phyloP scores from a whole-genome alignment of 2,888 invertebrate species.

The Drosophila helvetica region DNA sequence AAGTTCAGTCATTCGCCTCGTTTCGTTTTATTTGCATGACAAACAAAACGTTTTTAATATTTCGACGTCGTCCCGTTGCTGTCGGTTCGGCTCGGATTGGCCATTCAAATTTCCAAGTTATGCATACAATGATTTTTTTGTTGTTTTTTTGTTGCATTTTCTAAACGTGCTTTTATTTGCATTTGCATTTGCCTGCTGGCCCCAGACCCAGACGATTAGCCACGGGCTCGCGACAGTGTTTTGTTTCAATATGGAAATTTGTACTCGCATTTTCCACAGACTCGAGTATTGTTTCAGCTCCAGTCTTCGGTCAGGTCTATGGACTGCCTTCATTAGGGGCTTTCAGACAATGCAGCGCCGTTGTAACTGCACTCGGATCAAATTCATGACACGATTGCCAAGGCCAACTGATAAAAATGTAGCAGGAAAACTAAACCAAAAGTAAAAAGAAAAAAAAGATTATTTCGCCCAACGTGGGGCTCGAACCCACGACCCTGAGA shows the following conservation, averaged over 20 bases:
- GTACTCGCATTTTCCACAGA: slow-evolving; percentile 21
- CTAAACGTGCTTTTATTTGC: slow-evolving; percentile 66
- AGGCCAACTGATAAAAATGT: not conserved
- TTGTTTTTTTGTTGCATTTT: slow-evolving; percentile 59
- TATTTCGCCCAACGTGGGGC: slow-evolving; percentile 74
- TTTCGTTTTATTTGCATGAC: slow-evolving; percentile 65
- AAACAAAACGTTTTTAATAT: slow-evolving; percentile 58
- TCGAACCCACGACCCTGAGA: slow-evolving; percentile 79
- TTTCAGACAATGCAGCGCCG: slow-evolving; percentile 40
- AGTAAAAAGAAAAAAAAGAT: not conserved
- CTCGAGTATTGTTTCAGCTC: slow-evolving; percentile 27
- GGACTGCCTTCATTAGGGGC: slow-evolving; percentile 4
- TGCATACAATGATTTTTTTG: slow-evolving; percentile 52
- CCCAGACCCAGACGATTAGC: slow-evolving; percentile 10
- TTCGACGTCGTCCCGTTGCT: slow-evolving; percentile 25
- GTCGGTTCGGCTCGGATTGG: not conserved
- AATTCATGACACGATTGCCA: slow-evolving; percentile 23
- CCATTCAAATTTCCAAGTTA: slow-evolving; percentile 21
- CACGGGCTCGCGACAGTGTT: slow-evolving; percentile 13
- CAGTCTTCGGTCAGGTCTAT: not conserved
- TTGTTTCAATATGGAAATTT: slow-evolving; percentile 42
- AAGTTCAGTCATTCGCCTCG: slow-evolving; percentile 75
- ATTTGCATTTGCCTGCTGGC: slow-evolving; percentile 36
- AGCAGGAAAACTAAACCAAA: not conserved
- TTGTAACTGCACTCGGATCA: slow-evolving; percentile 45